Evolutionary conservation across 2,113 vertebrate genomes (phyloP), one percentile per base, ranked within the genome.

Genomic region (Larimichthys polyactis): DNA sequence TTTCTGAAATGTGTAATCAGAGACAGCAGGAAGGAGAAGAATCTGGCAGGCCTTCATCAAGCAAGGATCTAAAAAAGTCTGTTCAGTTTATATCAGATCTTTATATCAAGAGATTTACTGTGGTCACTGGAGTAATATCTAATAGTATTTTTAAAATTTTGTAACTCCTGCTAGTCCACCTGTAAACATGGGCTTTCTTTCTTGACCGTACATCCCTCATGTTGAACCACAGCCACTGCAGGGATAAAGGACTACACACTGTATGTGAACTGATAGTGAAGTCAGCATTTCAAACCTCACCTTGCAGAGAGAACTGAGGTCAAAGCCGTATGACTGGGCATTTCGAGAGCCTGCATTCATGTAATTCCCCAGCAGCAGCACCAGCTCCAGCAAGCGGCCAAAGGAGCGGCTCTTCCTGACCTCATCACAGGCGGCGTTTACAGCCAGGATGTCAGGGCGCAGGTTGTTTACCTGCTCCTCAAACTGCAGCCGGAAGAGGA

Each of bases 281-380:
- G 63, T 69, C 58, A 62, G 20, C 27, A 43, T 74, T 66, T 75
- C 29, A 76, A 63, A 27, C 94, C 96, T 96, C 91, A 99, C 97
- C 97, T 99, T 99, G 93, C 98, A 99, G 49, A 99, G 95, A 24
- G 98, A 99, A 90, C 96, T 97, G 88, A 99, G 97, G 95, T 97
- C 96, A 89, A 97, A 99, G 90, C 98, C 98, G 68, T 95, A 99
- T 24, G 97, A 97, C 91, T 97, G 97, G 70, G 97, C 98, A 75
- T 99, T 99, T 88, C 98, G 95, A 85, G 98, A 99, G 87, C 98
- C 98, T 0, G 98, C 95, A 58, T 99, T 99, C 97, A 99, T 97
- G 95, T 97, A 99, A 95, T 99, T 99, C 78, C 98, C 98, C 93
- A 98, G 95, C 85, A 99, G 95, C 88, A 99, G 91, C 44, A 99